phyloP scores from a whole-genome alignment of 2,113 vertebrate species.

The Forbesichthys papilliferus region DNA sequence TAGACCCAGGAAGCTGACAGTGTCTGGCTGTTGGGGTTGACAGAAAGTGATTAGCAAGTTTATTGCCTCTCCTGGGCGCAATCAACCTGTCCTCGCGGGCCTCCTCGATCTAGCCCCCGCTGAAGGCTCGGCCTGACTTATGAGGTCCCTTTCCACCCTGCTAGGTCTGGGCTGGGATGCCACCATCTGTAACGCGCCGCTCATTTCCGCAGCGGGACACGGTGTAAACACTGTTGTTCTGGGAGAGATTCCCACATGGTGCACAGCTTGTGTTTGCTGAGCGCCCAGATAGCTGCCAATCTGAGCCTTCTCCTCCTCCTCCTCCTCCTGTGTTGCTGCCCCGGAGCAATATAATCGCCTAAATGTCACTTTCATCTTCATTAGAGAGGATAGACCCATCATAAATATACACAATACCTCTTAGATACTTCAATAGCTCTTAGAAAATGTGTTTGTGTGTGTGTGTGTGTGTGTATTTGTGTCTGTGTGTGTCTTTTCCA shows the following conservation, averaged over 20 bases:
- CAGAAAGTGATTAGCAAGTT: slow-evolving; percentile 48
- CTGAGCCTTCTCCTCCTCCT: slow-evolving; percentile 34
- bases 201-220: slow-evolving; percentile 36
- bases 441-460: not conserved
- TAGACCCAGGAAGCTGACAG: slow-evolving; percentile 35
- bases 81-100: slow-evolving; percentile 36
- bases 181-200: slow-evolving; percentile 51
- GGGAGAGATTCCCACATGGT: slow-evolving; percentile 47
- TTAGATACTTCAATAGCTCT: too few relatives aligned
- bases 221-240: slow-evolving; percentile 50
- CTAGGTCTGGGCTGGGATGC: slow-evolving; percentile 33
- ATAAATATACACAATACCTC: slow-evolving; percentile 13
- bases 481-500: not conserved
- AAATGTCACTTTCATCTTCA: slow-evolving; percentile 59
- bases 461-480: not conserved
- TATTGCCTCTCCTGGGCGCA: slow-evolving; percentile 40
- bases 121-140: slow-evolving; percentile 34
- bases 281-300: slow-evolving; percentile 44
- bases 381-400: slow-evolving; percentile 30
- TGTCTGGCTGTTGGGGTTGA: slow-evolving; percentile 17
- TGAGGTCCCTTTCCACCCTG: slow-evolving; percentile 35
- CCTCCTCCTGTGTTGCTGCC: slow-evolving; percentile 36
- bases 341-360: slow-evolving; percentile 27
- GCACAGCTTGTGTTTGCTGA: slow-evolving; percentile 68
- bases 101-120: slow-evolving; percentile 28